Conservation (phyloP, 2,113 vertebrate species). For the Raphicerus campestris region DNA sequence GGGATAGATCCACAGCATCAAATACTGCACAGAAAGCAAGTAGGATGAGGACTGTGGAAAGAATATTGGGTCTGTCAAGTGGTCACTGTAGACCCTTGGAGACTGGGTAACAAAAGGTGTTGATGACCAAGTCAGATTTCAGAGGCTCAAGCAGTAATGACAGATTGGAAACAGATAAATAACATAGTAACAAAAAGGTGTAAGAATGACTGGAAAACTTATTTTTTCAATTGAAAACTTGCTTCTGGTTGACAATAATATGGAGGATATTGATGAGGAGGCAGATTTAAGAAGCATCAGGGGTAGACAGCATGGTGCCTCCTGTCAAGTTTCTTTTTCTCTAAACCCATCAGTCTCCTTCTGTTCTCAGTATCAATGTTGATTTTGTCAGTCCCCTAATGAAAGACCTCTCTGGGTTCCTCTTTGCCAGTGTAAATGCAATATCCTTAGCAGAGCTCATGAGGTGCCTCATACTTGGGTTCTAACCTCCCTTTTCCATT, state of each 20-base stretch:
- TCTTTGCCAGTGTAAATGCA: background rate
- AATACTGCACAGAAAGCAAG: background rate
- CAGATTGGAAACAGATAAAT: background rate
- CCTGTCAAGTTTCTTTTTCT: background rate
- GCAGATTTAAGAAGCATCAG: background rate
- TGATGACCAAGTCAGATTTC: background rate
- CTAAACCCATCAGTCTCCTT: background rate
- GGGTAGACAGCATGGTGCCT: background rate
- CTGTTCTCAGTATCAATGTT: background rate
- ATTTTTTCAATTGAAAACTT: background rate
- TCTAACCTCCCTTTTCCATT: background rate
- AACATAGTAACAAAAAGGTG: background rate
- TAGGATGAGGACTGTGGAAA: background rate
- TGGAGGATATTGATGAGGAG: background rate
- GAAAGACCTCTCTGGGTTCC: background rate
- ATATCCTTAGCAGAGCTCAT: background rate
- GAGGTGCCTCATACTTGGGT: background rate
- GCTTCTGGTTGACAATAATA: background rate
- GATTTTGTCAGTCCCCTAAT: background rate
- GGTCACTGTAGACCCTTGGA: background rate
- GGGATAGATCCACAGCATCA: background rate
- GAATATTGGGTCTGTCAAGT: background rate
- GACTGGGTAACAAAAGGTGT: background rate
- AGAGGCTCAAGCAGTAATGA: background rate
- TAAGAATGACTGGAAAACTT: background rate